Evolutionary conservation across 2,113 vertebrate species (phyloP).

Genomic region (Poicephalus gulielmi): DNA sequence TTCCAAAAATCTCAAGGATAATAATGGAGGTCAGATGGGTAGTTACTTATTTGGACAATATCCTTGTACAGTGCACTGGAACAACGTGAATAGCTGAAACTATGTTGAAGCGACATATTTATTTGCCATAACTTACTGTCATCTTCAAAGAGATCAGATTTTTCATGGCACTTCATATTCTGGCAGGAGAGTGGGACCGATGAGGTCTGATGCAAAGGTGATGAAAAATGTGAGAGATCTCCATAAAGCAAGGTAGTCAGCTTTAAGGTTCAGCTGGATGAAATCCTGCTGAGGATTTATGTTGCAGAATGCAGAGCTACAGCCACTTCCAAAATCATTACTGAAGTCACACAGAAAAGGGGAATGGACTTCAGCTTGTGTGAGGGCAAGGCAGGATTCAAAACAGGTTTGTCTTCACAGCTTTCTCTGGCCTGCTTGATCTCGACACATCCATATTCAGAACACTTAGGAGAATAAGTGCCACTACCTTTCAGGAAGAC

Average conservation of each 20-base stretch:
- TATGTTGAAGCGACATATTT: not conserved
- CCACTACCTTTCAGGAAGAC: not conserved
- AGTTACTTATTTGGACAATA: not conserved
- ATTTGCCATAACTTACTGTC: slow-evolving; percentile 1
- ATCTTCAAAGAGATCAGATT: not conserved
- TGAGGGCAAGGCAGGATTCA: not conserved
- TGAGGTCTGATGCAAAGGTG: not conserved
- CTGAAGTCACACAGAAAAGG: not conserved
- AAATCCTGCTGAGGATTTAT: slow-evolving; percentile 23
- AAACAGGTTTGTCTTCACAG: accelerated
- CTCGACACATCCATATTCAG: not conserved
- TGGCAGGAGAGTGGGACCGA: not conserved
- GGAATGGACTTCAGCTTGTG: not conserved
- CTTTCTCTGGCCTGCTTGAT: not conserved
- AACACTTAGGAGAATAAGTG: not conserved
- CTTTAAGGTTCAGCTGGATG: slow-evolving; percentile 21
- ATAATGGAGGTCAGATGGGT: not conserved
- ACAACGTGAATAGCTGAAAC: not conserved
- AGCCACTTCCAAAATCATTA: not conserved
- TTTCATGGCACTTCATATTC: not conserved
- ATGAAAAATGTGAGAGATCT: slow-evolving; percentile 30
- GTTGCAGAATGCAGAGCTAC: not conserved
- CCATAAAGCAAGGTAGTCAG: slow-evolving; percentile 5
- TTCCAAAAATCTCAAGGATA: not conserved
- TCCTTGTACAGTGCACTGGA: not conserved